Base-by-base conservation (phyloP, 1,140 invertebrate genomes). In the Acromyrmex echinatior region DNA sequence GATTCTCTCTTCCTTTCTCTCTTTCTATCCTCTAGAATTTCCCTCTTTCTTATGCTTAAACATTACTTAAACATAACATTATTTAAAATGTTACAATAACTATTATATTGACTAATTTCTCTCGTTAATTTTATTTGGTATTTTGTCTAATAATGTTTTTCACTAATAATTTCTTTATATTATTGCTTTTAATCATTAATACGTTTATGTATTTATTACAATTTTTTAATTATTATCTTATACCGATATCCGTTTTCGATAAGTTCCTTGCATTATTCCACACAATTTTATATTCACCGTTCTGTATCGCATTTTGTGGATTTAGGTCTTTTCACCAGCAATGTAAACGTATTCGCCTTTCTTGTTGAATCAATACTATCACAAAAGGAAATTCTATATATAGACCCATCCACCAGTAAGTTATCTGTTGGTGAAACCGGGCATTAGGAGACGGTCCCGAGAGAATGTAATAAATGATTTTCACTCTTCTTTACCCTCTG, bases 311-410 rank as follows among this genome's bases (percentile, higher is more conserved):
- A 71, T 71, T 45, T 45, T 45, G 25, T 49, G 16, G 16, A 25
- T 71, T 81, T 31, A 71, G 3, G n/a, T 71, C 35, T 60, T 71
- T 70, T 81, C 66, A n/a, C 28, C 35, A 71, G 58, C 35, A 77
- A 63, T 31, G 39, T 56, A 70, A 53, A 31, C 14, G 49, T 45
- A 70, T 25, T 70, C 66, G 56, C 53, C 16, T 16, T 56, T 70
- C 35, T 45, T 28, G 31, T 28, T 71, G 45, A 81, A 58, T 81
- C 79, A 58, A 81, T 60, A 60, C 16, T 45, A 14, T 39, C 51
- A 21, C 51, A 81, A 81, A 58, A 60, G 53, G 10, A 81, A 81
- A 71, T 39, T 70, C 35, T 58, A 45, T 45, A 16, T 51, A 56
- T 35, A 70, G 63, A 80, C 49, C 7, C 74, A 71, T 58, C 66